Base-by-base conservation (phyloP, 2,113 vertebrate genomes). In the Agelaius tricolor region DNA sequence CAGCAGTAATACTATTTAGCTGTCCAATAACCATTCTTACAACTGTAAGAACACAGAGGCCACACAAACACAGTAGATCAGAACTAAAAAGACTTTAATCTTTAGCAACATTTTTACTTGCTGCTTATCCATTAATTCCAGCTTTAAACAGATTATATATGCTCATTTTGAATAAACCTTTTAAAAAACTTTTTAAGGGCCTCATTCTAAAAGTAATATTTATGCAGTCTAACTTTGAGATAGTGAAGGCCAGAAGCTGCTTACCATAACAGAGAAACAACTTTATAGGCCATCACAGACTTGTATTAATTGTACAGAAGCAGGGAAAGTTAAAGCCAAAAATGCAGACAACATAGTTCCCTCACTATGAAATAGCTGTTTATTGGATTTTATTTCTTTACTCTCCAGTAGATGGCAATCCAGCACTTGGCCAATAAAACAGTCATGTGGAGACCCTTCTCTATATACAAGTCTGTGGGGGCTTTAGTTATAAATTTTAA, bases 381-480 rank as follows among this genome's bases (percentile, higher is more conserved):
- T 35, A 18, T 12, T 65, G 65, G 41, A 10, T 46, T 46, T 20
- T 41, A 91, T 94, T 92, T 86, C 92, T 78, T 73, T 72, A 69
- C 31, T 96, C 47, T 80, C 96, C 97, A 94, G 95, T 72, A 97
- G 97, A 89, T 97, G 97, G 97, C 96, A 96, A 92, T 73, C 84
- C 89, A 84, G 82, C 30, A 94, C 89, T 87, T 95, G 92, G 87
- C 77, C 75, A 93, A 65, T 77, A 57, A 83, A 85, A 84, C 10
- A 52, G 19, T 49, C 33, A 30, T 35, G 46, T n/a, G 35, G 62
- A 82, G 46, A 71, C 31, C n/a, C 6, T 57, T 47, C 19, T 61
- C 67, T 39, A 18, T 47, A 7, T 35, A 43, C 26, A 72, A 71
- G 24, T 55, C 68, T 6, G 0, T 13, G n/a, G 28, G 31, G 85